Evolutionary conservation across 1,140 invertebrate genomes (phyloP).

Genomic region (Magallana angulata): DNA sequence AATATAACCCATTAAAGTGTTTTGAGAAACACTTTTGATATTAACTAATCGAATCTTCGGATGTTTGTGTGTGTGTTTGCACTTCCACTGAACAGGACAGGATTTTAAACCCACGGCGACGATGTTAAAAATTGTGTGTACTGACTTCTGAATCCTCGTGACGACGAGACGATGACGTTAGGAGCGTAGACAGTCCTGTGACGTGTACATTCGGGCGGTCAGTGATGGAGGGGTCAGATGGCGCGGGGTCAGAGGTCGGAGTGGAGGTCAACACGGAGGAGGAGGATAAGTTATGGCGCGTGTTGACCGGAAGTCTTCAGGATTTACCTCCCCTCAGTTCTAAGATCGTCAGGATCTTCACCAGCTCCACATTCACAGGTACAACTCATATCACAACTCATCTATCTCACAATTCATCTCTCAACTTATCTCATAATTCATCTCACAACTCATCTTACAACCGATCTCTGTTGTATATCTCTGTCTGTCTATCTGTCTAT

Average conservation of each 20-base stretch:
- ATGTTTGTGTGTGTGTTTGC: background rate
- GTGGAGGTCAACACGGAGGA: constrained; percentile 53
- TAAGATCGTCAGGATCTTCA: constrained; percentile 99
- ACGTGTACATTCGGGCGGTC: background rate
- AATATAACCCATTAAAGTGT: background rate
- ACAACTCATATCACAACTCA: constrained; percentile 65
- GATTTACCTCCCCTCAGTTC: constrained; percentile 96
- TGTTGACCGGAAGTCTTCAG: constrained; percentile 93
- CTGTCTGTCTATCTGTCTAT: constrained; percentile 44
- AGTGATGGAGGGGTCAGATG: constrained; percentile 29
- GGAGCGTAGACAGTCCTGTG: background rate
- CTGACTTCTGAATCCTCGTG: background rate
- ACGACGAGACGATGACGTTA: too few species aligned
- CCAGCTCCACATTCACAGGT: constrained; percentile 99
- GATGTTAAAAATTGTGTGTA: background rate
- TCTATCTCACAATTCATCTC: too few species aligned
- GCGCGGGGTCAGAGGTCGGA: constrained; percentile 12
- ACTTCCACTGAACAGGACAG: background rate
- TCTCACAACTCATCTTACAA: too few species aligned
- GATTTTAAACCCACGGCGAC: constrained; percentile 6
- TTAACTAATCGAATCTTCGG: background rate
- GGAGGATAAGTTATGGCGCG: constrained; percentile 62
- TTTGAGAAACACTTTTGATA: background rate
- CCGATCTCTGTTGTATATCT: background rate
- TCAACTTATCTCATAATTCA: too few species aligned